phyloP scores from a whole-genome alignment of 2,113 vertebrate genomes.

The Burhinus bistriatus region DNA sequence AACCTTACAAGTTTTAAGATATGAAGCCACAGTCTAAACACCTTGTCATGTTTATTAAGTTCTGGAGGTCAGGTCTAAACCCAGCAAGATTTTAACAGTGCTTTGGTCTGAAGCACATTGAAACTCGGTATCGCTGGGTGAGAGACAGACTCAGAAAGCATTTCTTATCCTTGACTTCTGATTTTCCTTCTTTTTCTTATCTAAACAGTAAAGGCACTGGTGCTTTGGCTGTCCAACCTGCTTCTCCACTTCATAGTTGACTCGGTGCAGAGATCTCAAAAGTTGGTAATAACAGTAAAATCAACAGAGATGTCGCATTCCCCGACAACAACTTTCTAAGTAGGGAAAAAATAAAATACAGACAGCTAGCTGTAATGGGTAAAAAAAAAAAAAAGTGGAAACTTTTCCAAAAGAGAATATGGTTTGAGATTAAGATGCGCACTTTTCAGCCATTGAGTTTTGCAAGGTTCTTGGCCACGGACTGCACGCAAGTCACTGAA shows the following conservation, averaged over 20 bases:
- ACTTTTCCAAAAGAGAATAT: neutral
- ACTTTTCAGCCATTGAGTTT: rapidly evolving
- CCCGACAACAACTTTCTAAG: neutral
- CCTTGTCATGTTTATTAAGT: neutral
- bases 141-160: neutral
- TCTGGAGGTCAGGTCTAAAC: neutral
- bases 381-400: too few relatives aligned
- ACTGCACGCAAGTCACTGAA: neutral
- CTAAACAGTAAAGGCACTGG: neutral
- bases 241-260: neutral
- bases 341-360: neutral
- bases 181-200: neutral
- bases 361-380: neutral
- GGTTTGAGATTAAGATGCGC: neutral
- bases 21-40: neutral
- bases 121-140: neutral
- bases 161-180: neutral
- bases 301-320: neutral
- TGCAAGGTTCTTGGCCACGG: neutral
- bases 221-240: neutral
- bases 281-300: neutral
- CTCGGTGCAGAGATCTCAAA: neutral
- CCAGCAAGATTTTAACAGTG: neutral
- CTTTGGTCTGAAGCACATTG: neutral
- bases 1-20: neutral